Percentiles rank a stretch among this genome's conserved stretches.
Conservation (phyloP, 2,888 invertebrate genomes). For the Falcaria lacertinaria region DNA sequence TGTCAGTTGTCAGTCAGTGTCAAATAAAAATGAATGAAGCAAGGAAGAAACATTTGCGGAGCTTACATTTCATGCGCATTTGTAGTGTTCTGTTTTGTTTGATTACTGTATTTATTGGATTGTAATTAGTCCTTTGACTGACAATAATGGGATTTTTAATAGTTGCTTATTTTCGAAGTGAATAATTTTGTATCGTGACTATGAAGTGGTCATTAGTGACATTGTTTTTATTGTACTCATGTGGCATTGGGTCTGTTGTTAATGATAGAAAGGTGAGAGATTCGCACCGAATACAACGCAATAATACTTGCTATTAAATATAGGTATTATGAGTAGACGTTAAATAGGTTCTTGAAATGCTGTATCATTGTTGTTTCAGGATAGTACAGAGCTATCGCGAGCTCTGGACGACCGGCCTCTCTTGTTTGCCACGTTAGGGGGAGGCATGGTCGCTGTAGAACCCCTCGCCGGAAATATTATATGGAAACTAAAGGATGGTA, state of each 20-base stretch:
- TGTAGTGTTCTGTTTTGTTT: conserved; percentile 18
- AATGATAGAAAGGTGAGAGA: conserved; percentile 55
- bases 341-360: conserved; percentile 7
- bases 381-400: conserved; percentile 83
- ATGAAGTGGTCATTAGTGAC: conserved; percentile 51
- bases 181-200: conserved; percentile 22
- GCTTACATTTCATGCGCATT: not conserved
- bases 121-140: conserved; percentile 12
- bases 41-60: conserved; percentile 15
- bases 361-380: conserved; percentile 50
- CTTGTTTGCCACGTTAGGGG: conserved; percentile 95
- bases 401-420: conserved; percentile 86
- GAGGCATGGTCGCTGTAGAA: conserved; percentile 94
- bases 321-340: conserved; percentile 12
- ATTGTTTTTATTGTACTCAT: conserved; percentile 51
- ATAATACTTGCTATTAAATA: conserved; percentile 21
- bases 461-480: conserved; percentile 89
- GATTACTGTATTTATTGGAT: conserved; percentile 19
- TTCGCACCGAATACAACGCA: conserved; percentile 30
- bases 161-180: conserved; percentile 15
- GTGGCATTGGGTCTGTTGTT: conserved; percentile 47
- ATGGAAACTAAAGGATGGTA: conserved; percentile 96
- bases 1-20: too few relatives aligned
- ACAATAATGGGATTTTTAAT: conserved; percentile 34
- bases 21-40: conserved; percentile 15